phyloP scores from a whole-genome alignment of 2,113 vertebrate genomes.

The Sander vitreus region DNA sequence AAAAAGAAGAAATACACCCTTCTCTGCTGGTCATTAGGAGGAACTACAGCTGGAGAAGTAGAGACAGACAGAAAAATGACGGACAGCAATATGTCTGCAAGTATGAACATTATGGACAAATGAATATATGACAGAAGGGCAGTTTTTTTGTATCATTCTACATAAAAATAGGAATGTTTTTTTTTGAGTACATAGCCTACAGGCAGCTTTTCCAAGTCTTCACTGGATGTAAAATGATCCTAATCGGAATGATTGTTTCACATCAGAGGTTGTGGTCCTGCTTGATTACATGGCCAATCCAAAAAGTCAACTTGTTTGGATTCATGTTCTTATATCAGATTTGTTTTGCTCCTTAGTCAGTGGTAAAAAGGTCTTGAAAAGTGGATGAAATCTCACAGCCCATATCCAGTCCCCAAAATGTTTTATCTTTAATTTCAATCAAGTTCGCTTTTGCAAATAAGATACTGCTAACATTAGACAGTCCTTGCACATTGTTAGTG shows the following conservation, averaged over 20 bases:
- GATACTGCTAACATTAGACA: neutral
- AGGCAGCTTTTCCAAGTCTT: neutral
- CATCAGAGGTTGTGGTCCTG: neutral
- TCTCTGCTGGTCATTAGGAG: conserved; percentile 25
- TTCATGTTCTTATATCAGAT: neutral
- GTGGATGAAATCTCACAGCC: neutral
- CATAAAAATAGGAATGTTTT: neutral
- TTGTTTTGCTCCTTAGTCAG: conserved; percentile 5
- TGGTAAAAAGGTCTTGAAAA: neutral
- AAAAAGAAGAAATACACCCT: conserved; percentile 9
- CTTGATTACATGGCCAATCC: conserved; percentile 1
- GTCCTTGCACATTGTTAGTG: neutral
- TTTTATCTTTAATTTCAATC: neutral
- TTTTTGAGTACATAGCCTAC: too few relatives aligned
- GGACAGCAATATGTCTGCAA: neutral
- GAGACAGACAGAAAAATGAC: neutral
- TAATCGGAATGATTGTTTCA: neutral
- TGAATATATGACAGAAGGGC: neutral
- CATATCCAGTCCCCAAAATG: neutral
- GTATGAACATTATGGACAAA: conserved; percentile 5
- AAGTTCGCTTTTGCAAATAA: neutral
- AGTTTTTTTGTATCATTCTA: neutral
- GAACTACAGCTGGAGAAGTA: neutral
- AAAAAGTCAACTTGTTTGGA: neutral
- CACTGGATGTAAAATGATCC: neutral